These are phyloP conservation scores for Eufriesea mexicana DNA, from an alignment of 1,140 invertebrate genomes.

Conservation along the genomic window DNA sequence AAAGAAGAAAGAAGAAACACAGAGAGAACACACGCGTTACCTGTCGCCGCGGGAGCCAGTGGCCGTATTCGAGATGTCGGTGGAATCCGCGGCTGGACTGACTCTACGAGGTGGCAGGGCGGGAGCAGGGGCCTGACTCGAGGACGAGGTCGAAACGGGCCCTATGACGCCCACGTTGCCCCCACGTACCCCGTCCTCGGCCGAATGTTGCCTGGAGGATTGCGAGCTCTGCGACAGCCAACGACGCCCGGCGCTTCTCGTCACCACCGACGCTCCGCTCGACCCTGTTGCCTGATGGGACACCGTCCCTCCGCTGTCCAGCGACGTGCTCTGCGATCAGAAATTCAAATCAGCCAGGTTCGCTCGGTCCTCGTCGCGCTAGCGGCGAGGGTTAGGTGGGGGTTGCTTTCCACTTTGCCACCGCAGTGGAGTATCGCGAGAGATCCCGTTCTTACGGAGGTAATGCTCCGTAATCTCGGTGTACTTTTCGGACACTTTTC, in stretches of 20 bases:
- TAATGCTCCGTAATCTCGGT: too few relatives aligned
- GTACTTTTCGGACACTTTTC: too few relatives aligned
- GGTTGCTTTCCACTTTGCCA: neutral
- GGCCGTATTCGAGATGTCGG: constrained; percentile 71
- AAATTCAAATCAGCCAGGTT: constrained; percentile 29
- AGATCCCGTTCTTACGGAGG: too few relatives aligned
- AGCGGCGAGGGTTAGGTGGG: neutral
- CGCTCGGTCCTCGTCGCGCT: neutral
- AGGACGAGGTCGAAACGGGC: constrained; percentile 73
- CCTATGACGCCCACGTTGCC: constrained; percentile 73
- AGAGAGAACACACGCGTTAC: constrained; percentile 59
- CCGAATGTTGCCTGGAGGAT: constrained; percentile 74
- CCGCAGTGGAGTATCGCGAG: too few relatives aligned
- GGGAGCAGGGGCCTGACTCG: constrained; percentile 70
- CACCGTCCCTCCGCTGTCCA: constrained; percentile 71
- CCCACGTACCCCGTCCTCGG: constrained; percentile 73
- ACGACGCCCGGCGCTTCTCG: constrained; percentile 69
- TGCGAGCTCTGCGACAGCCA: constrained; percentile 75
- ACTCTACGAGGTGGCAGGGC: constrained; percentile 75
- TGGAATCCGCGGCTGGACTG: constrained; percentile 77
- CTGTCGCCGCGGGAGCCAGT: constrained; percentile 68
- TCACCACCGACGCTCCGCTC: constrained; percentile 48
- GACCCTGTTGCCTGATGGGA: constrained; percentile 70
- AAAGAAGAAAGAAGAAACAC: neutral
- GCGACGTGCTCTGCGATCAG: constrained; percentile 73